phyloP scores from a whole-genome alignment of 2,797 vertebrate genomes.

The Ceryle rudis region DNA sequence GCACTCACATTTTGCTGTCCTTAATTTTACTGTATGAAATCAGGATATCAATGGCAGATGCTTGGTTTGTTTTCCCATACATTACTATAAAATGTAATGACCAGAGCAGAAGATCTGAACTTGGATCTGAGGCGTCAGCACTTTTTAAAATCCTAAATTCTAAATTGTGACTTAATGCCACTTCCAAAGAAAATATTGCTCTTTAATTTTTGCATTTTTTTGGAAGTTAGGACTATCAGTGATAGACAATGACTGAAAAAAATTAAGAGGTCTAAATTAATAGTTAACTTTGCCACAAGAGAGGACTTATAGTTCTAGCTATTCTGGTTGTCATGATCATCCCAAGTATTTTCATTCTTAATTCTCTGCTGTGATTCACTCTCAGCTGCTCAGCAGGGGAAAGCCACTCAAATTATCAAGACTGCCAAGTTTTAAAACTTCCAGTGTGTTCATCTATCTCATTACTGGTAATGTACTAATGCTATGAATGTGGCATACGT shows the following conservation, averaged over 20 bases:
- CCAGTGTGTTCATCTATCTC: not conserved
- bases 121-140: not conserved
- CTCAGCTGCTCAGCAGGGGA: slow-evolving; percentile 22
- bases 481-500: not conserved
- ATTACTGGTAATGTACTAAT: slow-evolving; percentile 23
- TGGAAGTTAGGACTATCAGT: not conserved
- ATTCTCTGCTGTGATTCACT: slow-evolving; percentile 24
- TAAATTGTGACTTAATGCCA: not conserved
- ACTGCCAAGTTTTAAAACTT: not conserved
- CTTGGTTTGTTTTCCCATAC: not conserved
- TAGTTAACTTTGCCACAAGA: not conserved
- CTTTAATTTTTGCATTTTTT: not conserved
- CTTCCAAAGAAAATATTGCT: not conserved
- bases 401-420: not conserved
- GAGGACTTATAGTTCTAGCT: not conserved
- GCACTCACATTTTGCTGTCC: not conserved
- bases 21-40: not conserved
- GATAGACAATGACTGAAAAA: not conserved
- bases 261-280: not conserved
- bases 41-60: not conserved
- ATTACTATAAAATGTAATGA: not conserved
- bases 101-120: not conserved
- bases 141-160: not conserved
- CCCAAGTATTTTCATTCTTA: slow-evolving; percentile 15
- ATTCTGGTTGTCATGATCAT: not conserved